These are phyloP conservation scores for Diaperis boleti DNA, from an alignment of 2,888 invertebrate genomes.

Conservation along the genomic window DNA sequence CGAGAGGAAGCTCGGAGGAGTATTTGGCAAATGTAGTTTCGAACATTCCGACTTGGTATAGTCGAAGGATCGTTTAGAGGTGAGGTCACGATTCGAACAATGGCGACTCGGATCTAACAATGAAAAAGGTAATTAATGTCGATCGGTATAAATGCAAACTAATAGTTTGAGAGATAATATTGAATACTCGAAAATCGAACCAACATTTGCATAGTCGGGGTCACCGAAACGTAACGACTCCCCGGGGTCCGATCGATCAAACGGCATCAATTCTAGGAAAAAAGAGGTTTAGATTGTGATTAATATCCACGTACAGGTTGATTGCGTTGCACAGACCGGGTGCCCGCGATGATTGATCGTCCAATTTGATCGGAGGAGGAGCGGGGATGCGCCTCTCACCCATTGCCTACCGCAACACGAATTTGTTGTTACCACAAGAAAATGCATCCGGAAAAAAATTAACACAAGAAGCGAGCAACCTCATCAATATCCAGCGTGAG, in stretches of 20 bases:
- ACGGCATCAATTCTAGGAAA: too few species aligned
- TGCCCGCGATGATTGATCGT: background rate
- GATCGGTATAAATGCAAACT: too few species aligned
- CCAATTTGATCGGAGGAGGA: background rate
- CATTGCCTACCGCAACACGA: constrained; percentile 25
- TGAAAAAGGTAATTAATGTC: background rate
- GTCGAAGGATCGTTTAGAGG: background rate
- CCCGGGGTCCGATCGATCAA: too few species aligned
- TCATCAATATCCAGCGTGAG: constrained; percentile 33
- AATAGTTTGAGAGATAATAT: too few species aligned
- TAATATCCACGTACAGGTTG: too few species aligned
- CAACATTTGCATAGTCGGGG: too few species aligned
- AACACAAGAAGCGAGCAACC: constrained; percentile 22
- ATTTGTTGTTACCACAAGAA: constrained; percentile 9
- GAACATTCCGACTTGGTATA: background rate
- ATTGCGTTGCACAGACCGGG: too few species aligned
- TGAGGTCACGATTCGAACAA: background rate
- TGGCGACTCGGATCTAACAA: background rate
- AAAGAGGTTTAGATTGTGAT: too few species aligned
- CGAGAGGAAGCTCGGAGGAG: background rate
- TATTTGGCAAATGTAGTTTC: background rate
- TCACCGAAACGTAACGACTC: too few species aligned
- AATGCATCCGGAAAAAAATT: constrained; percentile 15
- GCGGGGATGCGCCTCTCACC: background rate
- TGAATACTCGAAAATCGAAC: too few species aligned